Conservation (phyloP, 2,797 vertebrate genomes). For the Anabas testudineus region DNA sequence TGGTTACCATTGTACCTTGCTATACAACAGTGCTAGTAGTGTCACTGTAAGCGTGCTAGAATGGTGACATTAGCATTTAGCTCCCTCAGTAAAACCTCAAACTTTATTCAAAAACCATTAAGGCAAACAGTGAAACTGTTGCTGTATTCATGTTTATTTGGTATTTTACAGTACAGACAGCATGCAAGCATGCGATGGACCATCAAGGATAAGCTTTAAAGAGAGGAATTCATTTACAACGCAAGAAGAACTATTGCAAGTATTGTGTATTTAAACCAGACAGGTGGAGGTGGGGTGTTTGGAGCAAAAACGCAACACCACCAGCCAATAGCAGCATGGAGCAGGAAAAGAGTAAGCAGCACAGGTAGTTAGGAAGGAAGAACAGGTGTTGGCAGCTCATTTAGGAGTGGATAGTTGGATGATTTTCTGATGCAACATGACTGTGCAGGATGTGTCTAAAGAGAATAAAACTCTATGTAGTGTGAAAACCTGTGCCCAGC, state of each 20-base stretch:
- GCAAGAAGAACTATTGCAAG: background rate
- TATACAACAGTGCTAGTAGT: background rate
- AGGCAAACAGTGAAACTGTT: too few relatives aligned
- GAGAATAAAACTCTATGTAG: background rate
- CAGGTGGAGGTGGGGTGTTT: constrained; percentile 24
- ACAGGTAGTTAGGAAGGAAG: constrained; percentile 12
- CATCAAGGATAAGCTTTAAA: background rate
- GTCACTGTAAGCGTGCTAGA: background rate
- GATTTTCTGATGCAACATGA: background rate
- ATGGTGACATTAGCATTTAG: background rate
- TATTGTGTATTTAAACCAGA: background rate
- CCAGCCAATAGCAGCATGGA: constrained; percentile 29
- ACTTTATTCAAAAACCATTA: too few relatives aligned
- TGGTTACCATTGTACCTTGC: background rate
- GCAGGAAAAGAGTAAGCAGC: constrained; percentile 26
- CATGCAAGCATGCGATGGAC: background rate
- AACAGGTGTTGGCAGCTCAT: constrained; percentile 12
- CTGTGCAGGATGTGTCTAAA: constrained; percentile 15
- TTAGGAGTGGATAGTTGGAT: constrained; percentile 20
- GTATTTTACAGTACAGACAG: background rate
- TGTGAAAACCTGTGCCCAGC: too few relatives aligned
- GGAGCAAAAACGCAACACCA: constrained; percentile 4
- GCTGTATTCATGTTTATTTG: too few relatives aligned
- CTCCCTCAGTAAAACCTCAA: background rate
- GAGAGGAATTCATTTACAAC: constrained; percentile 3